Percentiles rank a stretch among this genome's conserved stretches.
Conservation (phyloP, 1,140 invertebrate genomes). For the Coelopa frigida region DNA sequence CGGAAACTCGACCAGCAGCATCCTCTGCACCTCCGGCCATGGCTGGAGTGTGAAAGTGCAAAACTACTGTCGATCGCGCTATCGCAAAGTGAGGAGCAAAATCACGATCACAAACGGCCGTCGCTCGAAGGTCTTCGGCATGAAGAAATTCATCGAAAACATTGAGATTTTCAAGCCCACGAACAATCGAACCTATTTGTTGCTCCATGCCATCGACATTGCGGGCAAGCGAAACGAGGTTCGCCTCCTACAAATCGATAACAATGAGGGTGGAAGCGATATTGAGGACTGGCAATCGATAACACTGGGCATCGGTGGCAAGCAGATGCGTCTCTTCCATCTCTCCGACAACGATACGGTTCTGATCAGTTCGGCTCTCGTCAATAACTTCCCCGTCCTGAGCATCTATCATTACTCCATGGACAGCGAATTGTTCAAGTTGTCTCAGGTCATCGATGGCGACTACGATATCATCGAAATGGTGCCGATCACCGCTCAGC, state of each 20-base stretch:
- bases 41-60: conserved; percentile 19
- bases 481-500: neutral
- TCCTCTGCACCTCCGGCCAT: neutral
- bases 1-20: conserved; percentile 12
- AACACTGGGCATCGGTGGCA: conserved; percentile 18
- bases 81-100: conserved; percentile 18
- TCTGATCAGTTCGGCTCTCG: conserved; percentile 15
- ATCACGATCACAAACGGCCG: conserved; percentile 23
- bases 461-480: conserved; percentile 30
- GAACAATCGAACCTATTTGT: neutral
- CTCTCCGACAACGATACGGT: neutral
- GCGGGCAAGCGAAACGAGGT: conserved; percentile 22
- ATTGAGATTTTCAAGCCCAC: conserved; percentile 7
- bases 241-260: conserved; percentile 22
- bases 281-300: conserved; percentile 34
- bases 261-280: conserved; percentile 14
- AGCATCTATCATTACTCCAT: conserved; percentile 20
- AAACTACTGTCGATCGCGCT: conserved; percentile 23
- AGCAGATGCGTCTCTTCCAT: conserved; percentile 18
- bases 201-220: conserved; percentile 19
- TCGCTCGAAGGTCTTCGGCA: conserved; percentile 18
- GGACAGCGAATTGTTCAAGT: conserved; percentile 14
- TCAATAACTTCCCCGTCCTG: conserved; percentile 18
- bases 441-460: conserved; percentile 25
- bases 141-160: conserved; percentile 22